Evolutionary conservation across 2,797 vertebrate species (phyloP).

Genomic region (Numenius phaeopus): DNA sequence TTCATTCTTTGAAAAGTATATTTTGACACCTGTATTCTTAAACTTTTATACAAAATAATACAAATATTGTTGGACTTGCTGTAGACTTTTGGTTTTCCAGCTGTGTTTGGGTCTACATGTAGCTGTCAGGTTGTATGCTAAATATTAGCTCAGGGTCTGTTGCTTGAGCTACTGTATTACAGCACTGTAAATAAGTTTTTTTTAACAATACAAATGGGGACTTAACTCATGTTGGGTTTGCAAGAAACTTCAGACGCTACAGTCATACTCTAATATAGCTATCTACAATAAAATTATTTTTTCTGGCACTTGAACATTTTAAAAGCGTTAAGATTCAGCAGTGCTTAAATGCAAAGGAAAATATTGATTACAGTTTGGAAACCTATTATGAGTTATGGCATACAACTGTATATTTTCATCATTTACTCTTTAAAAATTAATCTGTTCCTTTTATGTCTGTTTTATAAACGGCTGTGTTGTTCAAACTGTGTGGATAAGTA

Average conservation of each 20-base stretch:
- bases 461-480: neutral
- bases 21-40: neutral
- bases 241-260: neutral
- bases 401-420: slow-evolving; percentile 44
- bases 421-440: slow-evolving; percentile 54
- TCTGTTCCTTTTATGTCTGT: neutral
- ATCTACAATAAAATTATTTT: neutral
- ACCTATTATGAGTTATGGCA: neutral
- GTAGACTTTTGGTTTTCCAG: neutral
- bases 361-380: slow-evolving; percentile 46
- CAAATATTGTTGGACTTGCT: neutral
- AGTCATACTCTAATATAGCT: neutral
- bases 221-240: neutral
- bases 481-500: neutral
- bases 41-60: neutral
- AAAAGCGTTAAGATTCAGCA: slow-evolving; percentile 19
- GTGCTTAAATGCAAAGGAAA: slow-evolving; percentile 18
- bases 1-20: neutral
- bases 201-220: neutral
- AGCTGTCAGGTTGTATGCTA: neutral
- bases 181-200: neutral
- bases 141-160: neutral
- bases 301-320: neutral
- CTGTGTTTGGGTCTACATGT: neutral
- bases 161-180: neutral